Conservation (phyloP, 1,140 invertebrate genomes). For the Drosophila chauvacae region DNA sequence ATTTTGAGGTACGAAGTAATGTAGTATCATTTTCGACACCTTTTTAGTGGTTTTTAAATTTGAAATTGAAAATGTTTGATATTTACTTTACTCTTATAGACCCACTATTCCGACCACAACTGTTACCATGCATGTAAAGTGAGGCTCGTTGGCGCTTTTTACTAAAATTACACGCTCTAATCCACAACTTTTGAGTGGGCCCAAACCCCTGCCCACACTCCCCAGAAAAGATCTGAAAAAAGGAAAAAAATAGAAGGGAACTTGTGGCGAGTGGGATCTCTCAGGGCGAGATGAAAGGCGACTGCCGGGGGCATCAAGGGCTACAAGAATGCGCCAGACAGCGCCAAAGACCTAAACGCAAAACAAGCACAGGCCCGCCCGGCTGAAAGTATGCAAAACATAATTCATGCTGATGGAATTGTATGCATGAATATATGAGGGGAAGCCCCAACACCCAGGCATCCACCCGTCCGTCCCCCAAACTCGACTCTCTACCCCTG, state of each 20-base stretch:
- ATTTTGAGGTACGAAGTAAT: not conserved
- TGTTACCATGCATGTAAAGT: constrained; percentile 45
- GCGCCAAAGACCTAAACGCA: constrained; percentile 66
- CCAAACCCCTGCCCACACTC: constrained; percentile 4
- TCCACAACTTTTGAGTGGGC: constrained; percentile 75
- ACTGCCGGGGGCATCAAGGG: constrained; percentile 68
- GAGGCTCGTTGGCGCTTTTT: constrained; percentile 59
- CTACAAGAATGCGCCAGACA: constrained; percentile 68
- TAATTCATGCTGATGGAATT: constrained; percentile 84
- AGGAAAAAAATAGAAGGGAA: constrained; percentile 16
- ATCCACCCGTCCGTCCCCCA: not conserved
- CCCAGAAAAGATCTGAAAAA: constrained; percentile 14
- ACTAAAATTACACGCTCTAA: constrained; percentile 78
- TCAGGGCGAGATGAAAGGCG: constrained; percentile 68
- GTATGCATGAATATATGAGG: constrained; percentile 61
- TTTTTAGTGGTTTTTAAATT: not conserved
- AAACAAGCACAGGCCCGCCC: constrained; percentile 46
- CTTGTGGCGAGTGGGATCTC: constrained; percentile 33
- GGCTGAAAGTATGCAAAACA: constrained; percentile 76
- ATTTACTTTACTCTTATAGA: not conserved
- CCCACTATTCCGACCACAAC: not conserved
- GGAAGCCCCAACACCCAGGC: constrained; percentile 1
- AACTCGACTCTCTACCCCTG: constrained; percentile 14
- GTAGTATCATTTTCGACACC: not conserved
- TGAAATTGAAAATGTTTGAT: not conserved